A percentile compares a stretch with the other conserved stretches of the same genome.
phyloP scores from a whole-genome alignment of 2,113 vertebrate species.

The Ageneiosus marmoratus region DNA sequence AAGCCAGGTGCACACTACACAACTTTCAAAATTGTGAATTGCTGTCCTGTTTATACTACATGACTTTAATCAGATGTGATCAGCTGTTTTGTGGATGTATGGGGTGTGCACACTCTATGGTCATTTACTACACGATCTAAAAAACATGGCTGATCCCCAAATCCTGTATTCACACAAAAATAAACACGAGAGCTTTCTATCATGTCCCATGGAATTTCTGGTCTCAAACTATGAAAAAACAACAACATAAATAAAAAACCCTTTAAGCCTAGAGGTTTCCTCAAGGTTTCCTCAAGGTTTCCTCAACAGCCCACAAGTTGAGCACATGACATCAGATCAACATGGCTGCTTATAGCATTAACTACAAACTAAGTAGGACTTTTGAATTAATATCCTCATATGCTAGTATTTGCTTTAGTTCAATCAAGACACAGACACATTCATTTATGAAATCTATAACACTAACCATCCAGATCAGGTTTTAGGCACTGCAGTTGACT shows the following conservation, averaged over 20 bases:
- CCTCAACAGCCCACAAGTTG: not conserved
- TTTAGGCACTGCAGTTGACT: not conserved
- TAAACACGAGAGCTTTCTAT: not conserved
- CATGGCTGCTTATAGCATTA: not conserved
- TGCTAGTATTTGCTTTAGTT: not conserved
- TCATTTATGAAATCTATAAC: not conserved
- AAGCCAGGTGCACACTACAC: constrained; percentile 25
- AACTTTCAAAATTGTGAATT: not conserved
- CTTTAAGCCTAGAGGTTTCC: not conserved
- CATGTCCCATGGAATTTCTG: not conserved
- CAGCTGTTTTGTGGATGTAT: not conserved
- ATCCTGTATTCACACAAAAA: not conserved
- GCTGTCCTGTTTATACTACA: not conserved
- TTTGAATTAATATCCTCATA: not conserved
- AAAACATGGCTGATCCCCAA: not conserved
- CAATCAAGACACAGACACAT: not conserved
- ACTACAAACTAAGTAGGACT: not conserved
- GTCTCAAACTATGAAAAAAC: too few relatives aligned
- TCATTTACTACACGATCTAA: not conserved
- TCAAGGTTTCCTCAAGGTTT: not conserved
- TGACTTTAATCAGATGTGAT: not conserved
- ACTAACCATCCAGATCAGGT: not conserved
- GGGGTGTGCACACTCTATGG: not conserved
- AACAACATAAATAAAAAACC: not conserved
- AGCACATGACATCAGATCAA: not conserved